phyloP scores from a whole-genome alignment of 2,113 vertebrate genomes.

The Melanocharis versteri region DNA sequence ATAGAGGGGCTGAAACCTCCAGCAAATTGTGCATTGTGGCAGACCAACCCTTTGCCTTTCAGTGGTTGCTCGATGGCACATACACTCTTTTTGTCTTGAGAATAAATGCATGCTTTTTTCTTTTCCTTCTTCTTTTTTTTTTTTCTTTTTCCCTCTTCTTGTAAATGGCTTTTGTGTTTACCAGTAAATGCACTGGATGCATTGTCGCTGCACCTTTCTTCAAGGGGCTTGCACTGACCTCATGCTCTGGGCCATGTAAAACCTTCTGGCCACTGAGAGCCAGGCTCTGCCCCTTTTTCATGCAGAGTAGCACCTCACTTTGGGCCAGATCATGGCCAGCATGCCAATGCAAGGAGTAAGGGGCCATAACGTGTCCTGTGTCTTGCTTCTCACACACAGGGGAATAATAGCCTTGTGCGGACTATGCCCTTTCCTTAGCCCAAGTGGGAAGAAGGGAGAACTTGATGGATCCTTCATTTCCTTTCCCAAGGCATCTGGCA shows the following conservation, averaged over 20 bases:
- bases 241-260: slow-evolving; percentile 46
- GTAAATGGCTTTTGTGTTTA: slow-evolving; percentile 44
- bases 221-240: slow-evolving; percentile 32
- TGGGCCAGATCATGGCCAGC: slow-evolving; percentile 44
- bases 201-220: slow-evolving; percentile 49
- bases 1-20: slow-evolving; percentile 34
- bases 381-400: slow-evolving; percentile 53
- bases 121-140: not conserved
- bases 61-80: not conserved
- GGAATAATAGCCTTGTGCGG: slow-evolving; percentile 32
- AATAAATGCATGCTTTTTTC: slow-evolving; percentile 20
- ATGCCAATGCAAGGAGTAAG: slow-evolving; percentile 40
- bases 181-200: slow-evolving; percentile 2
- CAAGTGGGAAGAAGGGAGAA: slow-evolving; percentile 23
- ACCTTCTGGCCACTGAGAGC: slow-evolving; percentile 24
- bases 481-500: slow-evolving; percentile 61
- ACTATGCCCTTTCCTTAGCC: slow-evolving; percentile 35
- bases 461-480: slow-evolving; percentile 44
- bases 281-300: slow-evolving; percentile 46
- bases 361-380: not conserved
- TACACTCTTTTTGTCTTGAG: not conserved
- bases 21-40: slow-evolving; percentile 28
- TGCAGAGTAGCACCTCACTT: slow-evolving; percentile 54
- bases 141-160: not conserved
- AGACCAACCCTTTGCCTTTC: slow-evolving; percentile 45